These are phyloP conservation scores for Crotophaga sulcirostris DNA, from an alignment of 2,113 vertebrate species.

Conservation along the genomic window DNA sequence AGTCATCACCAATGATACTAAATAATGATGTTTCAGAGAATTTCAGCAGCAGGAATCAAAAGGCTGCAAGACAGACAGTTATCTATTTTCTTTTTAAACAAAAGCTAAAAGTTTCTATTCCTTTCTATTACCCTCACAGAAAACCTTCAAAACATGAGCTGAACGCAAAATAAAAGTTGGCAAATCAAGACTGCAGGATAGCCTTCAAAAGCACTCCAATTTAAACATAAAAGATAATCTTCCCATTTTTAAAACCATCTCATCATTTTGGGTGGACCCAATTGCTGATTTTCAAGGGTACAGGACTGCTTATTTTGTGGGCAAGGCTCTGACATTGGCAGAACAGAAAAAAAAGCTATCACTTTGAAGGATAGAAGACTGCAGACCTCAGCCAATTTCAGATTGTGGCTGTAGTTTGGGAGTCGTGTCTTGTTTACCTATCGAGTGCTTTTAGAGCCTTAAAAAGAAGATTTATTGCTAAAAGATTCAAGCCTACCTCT, in stretches of 20 bases:
- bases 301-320: not conserved
- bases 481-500: not conserved
- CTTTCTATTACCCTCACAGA: not conserved
- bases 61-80: not conserved
- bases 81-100: not conserved
- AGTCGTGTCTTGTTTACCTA: not conserved
- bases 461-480: not conserved
- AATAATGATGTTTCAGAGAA: not conserved
- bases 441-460: rapidly evolving
- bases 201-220: not conserved
- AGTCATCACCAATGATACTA: not conserved
- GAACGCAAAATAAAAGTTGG: not conserved
- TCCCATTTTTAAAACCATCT: not conserved
- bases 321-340: not conserved
- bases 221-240: not conserved
- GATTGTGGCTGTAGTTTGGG: not conserved
- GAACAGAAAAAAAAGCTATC: not conserved
- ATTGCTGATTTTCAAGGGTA: not conserved
- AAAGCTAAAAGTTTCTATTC: not conserved
- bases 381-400: not conserved
- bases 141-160: not conserved
- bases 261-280: not conserved
- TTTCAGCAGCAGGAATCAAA: not conserved
- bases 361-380: not conserved
- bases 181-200: not conserved